Evolutionary conservation across 2,113 vertebrate genomes (phyloP), one percentile per base, ranked within the genome.

Genomic region (Upupa epops): DNA sequence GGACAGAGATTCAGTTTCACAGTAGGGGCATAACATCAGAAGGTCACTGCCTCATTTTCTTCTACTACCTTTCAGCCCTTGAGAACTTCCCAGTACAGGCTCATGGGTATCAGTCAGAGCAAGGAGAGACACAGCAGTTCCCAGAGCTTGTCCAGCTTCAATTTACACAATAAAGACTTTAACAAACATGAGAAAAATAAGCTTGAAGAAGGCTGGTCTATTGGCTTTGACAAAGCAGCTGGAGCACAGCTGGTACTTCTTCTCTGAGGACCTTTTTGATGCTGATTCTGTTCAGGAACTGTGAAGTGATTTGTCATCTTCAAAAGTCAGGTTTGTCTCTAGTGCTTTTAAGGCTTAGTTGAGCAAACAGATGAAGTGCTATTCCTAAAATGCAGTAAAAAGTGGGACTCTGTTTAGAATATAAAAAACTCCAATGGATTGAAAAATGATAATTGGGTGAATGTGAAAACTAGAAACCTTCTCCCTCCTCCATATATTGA

Each of bases 281-380:
- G 83, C 64, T 69, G 68, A 87, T 55, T 66, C 63, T 64, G 11
- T 84, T 87, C 46, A 66, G 88, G 71, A 89, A 70, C 56, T 91
- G 63, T 92, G 71, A 94, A 94, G 76, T 82, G 82, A 93, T 86
- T 94, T 94, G 78, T 92, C 75, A 92, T 91, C 94, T 95, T 96
- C 91, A 95, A 95, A 96, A 77, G 70, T 82, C 36, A 91, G 59
- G 72, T 86, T 92, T 5, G 6, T 80, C 82, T 87, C 79, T 37
- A 69, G 78, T 89, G 73, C 75, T 93, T 95, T 89, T 83, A 88
- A 91, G 40, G 49, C 28, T 93, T 75, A 84, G 68, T n/a, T 87
- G 59, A 79, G 70, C 86, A 92, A 91, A 93, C 29, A 75, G 74
- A 66, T 71, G 65, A 94, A 91, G 77, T 93, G 66, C 32, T 66